Evolutionary conservation across 2,888 invertebrate species (phyloP).

Genomic region (Acleris cristana): DNA sequence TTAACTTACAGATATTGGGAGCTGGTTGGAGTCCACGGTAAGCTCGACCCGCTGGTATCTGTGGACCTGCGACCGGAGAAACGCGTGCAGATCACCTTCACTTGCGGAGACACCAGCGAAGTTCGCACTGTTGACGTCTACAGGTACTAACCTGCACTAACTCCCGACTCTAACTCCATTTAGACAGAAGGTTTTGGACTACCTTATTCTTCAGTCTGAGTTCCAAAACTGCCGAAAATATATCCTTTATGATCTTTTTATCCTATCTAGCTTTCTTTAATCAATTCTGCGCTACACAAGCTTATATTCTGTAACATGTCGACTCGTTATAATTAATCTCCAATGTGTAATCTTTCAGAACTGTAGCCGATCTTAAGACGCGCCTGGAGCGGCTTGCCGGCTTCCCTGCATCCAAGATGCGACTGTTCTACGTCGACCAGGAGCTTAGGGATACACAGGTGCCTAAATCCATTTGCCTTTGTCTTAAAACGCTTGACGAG

Average conservation of each 20-base stretch:
- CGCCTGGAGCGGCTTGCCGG: slow-evolving; percentile 92
- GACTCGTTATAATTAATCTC: neutral
- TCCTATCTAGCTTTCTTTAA: too few species aligned
- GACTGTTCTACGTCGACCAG: slow-evolving; percentile 95
- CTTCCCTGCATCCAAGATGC: slow-evolving; percentile 92
- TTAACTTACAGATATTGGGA: slow-evolving; percentile 88
- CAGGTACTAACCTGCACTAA: slow-evolving; percentile 56
- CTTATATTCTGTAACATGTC: slow-evolving; percentile 16
- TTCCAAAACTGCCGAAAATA: too few species aligned
- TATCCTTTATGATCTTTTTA: too few species aligned
- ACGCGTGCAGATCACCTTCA: slow-evolving; percentile 92
- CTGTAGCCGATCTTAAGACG: slow-evolving; percentile 91
- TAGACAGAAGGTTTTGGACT: too few species aligned
- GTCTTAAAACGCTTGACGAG: too few species aligned
- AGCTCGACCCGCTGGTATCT: slow-evolving; percentile 94
- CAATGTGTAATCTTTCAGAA: slow-evolving; percentile 73
- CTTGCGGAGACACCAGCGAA: slow-evolving; percentile 90
- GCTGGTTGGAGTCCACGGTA: slow-evolving; percentile 92
- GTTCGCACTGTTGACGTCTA: slow-evolving; percentile 90
- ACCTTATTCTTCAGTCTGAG: too few species aligned
- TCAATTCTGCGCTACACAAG: too few species aligned
- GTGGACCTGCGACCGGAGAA: slow-evolving; percentile 94
- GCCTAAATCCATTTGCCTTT: neutral
- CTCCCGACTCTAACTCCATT: too few species aligned
- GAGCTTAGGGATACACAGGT: slow-evolving; percentile 86